Conservation (phyloP, 2,113 vertebrate species). For the Apus apus region DNA sequence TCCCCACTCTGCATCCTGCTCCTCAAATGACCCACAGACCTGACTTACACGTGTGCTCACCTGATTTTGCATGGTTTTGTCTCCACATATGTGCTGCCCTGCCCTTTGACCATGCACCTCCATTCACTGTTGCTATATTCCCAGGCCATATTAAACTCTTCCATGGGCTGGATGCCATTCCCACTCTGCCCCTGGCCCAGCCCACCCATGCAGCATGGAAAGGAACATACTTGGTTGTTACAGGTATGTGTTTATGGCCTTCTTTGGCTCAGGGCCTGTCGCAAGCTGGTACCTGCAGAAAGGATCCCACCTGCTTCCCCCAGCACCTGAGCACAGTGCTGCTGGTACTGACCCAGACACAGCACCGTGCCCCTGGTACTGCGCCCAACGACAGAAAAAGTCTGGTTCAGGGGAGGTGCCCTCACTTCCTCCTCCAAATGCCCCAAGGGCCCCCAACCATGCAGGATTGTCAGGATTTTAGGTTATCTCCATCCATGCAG, state of each 20-base stretch:
- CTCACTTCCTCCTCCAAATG: neutral
- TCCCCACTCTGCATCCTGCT: neutral
- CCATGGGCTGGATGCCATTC: neutral
- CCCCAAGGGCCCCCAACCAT: neutral
- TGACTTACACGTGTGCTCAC: neutral
- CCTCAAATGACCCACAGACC: neutral
- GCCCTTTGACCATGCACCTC: neutral
- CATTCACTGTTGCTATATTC: neutral
- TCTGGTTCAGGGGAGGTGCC: neutral
- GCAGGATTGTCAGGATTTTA: neutral
- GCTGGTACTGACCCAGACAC: neutral
- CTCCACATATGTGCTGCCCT: neutral
- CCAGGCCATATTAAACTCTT: neutral
- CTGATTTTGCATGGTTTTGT: neutral
- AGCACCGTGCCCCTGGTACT: neutral
- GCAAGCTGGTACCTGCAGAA: no score
- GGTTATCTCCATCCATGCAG: neutral
- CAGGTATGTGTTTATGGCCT: neutral
- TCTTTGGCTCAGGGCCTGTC: neutral
- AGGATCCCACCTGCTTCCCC: neutral
- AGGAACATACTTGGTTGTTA: neutral
- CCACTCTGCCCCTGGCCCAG: neutral
- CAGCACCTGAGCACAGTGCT: accelerated
- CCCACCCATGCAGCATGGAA: accelerated
- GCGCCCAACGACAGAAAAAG: neutral